These are phyloP conservation scores for Gallinago stenura DNA, from an alignment of 2,797 vertebrate species.

Conservation along the genomic window DNA sequence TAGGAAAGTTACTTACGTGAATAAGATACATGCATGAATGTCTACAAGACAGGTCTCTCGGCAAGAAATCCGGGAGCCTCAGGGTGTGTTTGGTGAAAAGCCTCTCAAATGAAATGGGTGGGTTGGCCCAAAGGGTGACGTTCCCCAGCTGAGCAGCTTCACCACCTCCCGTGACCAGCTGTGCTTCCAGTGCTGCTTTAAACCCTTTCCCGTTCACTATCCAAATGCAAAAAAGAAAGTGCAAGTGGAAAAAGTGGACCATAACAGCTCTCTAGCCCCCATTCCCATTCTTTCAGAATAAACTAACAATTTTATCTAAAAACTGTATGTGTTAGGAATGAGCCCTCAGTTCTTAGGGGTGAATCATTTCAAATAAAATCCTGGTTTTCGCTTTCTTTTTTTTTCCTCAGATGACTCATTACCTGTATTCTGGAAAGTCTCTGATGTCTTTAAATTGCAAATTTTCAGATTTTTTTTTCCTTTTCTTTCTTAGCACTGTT, in stretches of 20 bases:
- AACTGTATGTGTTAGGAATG: neutral
- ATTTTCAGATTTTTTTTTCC: neutral
- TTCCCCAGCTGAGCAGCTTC: neutral
- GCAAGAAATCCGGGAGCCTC: neutral
- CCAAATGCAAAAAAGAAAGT: neutral
- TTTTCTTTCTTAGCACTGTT: neutral
- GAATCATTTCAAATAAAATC: neutral
- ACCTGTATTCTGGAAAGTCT: neutral
- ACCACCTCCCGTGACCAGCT: fast-evolving
- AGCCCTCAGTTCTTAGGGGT: neutral
- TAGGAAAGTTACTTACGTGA: neutral
- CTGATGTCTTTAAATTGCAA: neutral
- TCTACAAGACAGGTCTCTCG: neutral
- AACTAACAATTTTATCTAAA: neutral
- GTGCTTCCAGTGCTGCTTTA: neutral
- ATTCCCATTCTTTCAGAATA: neutral
- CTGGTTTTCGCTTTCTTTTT: neutral
- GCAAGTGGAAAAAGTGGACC: neutral
- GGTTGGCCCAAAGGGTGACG: neutral
- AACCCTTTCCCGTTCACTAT: neutral
- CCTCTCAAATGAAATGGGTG: neutral
- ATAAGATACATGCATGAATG: neutral
- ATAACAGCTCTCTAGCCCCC: neutral
- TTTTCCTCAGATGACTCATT: neutral
- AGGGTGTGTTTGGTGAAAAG: neutral